Evolutionary conservation across 2,113 vertebrate species (phyloP).

Genomic region (Plotosus lineatus): DNA sequence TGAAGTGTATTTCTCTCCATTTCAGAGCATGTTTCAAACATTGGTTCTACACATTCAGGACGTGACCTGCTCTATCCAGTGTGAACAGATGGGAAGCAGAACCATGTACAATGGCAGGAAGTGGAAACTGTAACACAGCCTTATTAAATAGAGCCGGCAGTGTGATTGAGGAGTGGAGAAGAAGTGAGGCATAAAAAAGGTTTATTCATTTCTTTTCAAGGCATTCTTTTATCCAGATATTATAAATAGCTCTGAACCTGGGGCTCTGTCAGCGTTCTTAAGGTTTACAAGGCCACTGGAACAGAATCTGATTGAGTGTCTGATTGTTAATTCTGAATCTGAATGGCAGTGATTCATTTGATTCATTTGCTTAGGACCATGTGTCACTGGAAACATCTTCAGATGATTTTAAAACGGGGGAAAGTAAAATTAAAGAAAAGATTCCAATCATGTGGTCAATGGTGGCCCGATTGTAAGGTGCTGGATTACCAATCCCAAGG

Average conservation of each 20-base stretch:
- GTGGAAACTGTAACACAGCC: constrained; percentile 57
- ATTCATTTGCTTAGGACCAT: neutral
- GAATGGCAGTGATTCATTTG: neutral
- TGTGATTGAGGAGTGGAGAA: neutral
- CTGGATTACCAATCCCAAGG: no score
- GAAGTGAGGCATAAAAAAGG: neutral
- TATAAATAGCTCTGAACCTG: neutral
- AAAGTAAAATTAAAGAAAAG: no score
- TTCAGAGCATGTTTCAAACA: neutral
- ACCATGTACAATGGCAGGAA: constrained; percentile 70
- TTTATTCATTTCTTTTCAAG: neutral
- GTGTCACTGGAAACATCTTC: no score
- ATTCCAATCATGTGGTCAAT: no score
- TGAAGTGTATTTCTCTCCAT: constrained; percentile 8
- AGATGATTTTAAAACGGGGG: no score
- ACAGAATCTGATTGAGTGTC: neutral
- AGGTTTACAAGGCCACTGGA: neutral
- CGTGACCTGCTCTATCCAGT: constrained; percentile 53
- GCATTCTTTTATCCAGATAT: neutral
- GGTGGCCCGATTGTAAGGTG: no score
- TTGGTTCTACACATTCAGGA: constrained; percentile 22
- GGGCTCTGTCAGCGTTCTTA: neutral
- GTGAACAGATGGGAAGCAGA: constrained; percentile 54
- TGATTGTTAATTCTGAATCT: neutral
- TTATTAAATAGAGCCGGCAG: constrained; percentile 3